Base-by-base conservation (phyloP, 2,113 vertebrate genomes). In the Cololabis saira region DNA sequence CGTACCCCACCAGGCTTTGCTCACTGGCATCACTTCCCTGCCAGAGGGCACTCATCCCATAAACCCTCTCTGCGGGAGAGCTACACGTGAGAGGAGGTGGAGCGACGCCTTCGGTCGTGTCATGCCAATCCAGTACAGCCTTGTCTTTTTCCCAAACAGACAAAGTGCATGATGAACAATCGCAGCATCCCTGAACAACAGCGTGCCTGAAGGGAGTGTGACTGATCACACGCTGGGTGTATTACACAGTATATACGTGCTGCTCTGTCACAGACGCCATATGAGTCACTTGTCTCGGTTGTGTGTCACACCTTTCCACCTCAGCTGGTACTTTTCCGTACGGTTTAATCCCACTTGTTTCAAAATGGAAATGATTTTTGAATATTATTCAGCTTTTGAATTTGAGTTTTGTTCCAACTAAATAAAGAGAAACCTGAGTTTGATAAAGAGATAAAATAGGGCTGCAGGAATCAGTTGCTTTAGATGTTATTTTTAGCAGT, bases 41-140 rank as follows among this genome's bases (percentile, higher is more conserved):
- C 76, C 79, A 82, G 64, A 83, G 79, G 82, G 84, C 83, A 81
- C 70, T 67, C 60, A 52, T 74, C 80, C 84, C 74, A 79, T 62
- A 84, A 84, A 67, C 52, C 67, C 59, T 67, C 69, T 72, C 43
- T 75, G 61, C 60, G 40, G 58, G 55, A 80, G 55, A 59, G 37
- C 21, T 37, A 37, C 51, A 22, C 69, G 58, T 67, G 69, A 64
- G 71, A 58, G 69, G 57, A 67, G 45, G 42, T 21, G 62, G 41
- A 64, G 33, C 78, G 63, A 82, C 50, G 56, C 56, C 57, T 72
- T 56, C 19, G 47, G 27, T 27, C 8, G 16, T 60, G 50, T 82
- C 57, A 68, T 41, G 51, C 56, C 0, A 30, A 33, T 59, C 47
- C 45, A 47, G 53, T 53, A 66, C 37, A 69, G 63, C 49, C 45